phyloP scores from a whole-genome alignment of 2,113 vertebrate species.

The Microtus pennsylvanicus region DNA sequence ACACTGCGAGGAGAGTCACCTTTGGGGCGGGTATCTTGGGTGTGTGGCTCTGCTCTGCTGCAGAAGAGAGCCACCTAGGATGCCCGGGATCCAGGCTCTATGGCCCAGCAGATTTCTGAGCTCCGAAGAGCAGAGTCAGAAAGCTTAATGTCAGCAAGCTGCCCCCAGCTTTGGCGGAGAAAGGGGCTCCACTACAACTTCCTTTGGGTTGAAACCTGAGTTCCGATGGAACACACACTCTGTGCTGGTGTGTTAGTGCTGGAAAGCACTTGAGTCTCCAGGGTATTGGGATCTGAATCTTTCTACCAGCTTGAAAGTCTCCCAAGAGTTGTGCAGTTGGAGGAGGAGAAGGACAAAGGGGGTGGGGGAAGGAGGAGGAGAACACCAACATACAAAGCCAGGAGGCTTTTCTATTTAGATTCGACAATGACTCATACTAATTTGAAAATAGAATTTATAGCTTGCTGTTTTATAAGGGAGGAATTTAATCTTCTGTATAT shows the following conservation, averaged over 20 bases:
- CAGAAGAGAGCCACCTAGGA: neutral
- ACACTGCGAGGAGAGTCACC: neutral
- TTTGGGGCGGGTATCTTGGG: neutral
- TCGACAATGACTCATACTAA: neutral
- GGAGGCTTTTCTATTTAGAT: neutral
- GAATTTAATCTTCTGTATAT: neutral
- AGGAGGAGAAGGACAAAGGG: neutral
- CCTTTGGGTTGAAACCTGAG: constrained; percentile 22
- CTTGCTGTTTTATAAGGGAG: neutral
- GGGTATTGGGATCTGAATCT: neutral
- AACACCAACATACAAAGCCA: neutral
- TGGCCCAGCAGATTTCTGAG: neutral
- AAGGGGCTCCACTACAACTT: neutral
- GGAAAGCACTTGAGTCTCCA: neutral
- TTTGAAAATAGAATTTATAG: constrained; percentile 35
- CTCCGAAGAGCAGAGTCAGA: neutral
- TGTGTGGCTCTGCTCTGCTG: neutral
- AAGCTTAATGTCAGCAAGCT: neutral
- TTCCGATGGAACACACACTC: neutral
- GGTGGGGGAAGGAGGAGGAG: neutral
- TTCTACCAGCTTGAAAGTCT: constrained; percentile 13
- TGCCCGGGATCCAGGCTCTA: neutral
- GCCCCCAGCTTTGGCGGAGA: constrained; percentile 18
- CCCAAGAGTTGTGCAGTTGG: neutral
- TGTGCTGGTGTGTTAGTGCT: neutral